Base-by-base conservation (phyloP, 2,888 invertebrate genomes). In the Luffia ferchaultella region DNA sequence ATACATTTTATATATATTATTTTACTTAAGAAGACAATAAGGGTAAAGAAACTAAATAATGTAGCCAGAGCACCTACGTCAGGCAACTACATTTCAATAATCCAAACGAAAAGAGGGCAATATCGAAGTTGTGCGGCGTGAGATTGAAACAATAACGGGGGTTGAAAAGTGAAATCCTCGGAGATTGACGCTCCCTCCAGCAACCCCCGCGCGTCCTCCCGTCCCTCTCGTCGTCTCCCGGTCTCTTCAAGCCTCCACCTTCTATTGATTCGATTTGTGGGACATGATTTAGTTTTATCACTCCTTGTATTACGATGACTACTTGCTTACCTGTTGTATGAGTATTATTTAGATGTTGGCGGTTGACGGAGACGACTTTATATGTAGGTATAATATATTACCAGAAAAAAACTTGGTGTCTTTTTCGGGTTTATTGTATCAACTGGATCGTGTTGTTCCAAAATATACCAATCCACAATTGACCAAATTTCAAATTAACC, bases 91-190 rank as follows among this genome's bases (percentile, higher is more conserved):
- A 30, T 30, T 30, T 30, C 30, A 30, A 30, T 30, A 49, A 49
- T 49, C 17, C 40, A 43, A 16, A 16, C 49, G 43, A 42, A 43
- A 30, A 49, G 49, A n/a, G 20, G 46, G 46, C 50, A 52, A 52
- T 52, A 43, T 50, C 45, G 51, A 59, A 65, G 63, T 67, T 68
- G 58, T 67, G 41, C 45, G 46, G 62, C 67, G 68, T 65, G 73
- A 70, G 72, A 77, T 76, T 75, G 78, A 78, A 79, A 79, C 79
- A 79, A 79, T 78, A 77, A 77, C 76, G 70, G 73, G 71, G 72
- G 69, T 63, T 65, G 69, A 67, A 64, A 61, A 67, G 67, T 57
- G 60, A 62, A 62, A 61, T 71, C 72, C 67, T 70, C 50, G 18
- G 75, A 68, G 75, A 67, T 59, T 58, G 52, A 57, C 57, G 55